Evolutionary conservation across 2,888 invertebrate species (phyloP), one percentile per base, ranked within the genome.

Genomic region (Tenthredo amoena): DNA sequence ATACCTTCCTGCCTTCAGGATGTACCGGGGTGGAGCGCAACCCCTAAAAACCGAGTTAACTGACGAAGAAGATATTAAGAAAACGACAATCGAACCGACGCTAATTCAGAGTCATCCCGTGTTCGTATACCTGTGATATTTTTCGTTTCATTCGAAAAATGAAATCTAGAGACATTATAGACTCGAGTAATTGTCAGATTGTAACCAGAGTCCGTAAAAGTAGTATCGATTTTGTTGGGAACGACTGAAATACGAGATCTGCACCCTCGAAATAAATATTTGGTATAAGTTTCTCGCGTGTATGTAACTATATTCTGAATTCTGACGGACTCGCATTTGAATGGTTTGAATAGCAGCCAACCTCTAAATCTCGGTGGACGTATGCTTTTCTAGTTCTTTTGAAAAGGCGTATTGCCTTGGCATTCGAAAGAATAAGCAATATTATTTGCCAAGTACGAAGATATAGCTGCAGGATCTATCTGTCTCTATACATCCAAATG

Each of bases 61-160:
- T 21, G 21, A 74, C 12, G 74, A 21, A 34, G 18, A 55, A 77
- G 40, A 77, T 77, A 55, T 31, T 86, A 86, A 88, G 87, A 50
- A 47, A 83, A 84, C 62, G 85, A 83, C 82, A 79, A 85, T 83
- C 84, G 83, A 47, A 65, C 85, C 81, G 86, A 74, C 55, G 31
- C 87, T 82, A 84, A 79, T 86, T 87, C 79, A 86, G 68, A 76
- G 77, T 87, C 84, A 87, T 86, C 86, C 65, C 62, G 26, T 37
- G 4, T 37, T 34, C 7, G 18, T 1, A 55, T n/a, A 18, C 0
- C 55, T n/a, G n/a, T n/a, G n/a, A n/a, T n/a, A n/a, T 55, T 55
- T n/a, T 55, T 2, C 21, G 1, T 68, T 68, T 6, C 68, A 34
- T 68, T 68, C 0, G 7, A 26, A n/a, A 55, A 55, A n/a, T 55